Conservation (phyloP, 2,113 vertebrate species). For the Alligator sinensis region DNA sequence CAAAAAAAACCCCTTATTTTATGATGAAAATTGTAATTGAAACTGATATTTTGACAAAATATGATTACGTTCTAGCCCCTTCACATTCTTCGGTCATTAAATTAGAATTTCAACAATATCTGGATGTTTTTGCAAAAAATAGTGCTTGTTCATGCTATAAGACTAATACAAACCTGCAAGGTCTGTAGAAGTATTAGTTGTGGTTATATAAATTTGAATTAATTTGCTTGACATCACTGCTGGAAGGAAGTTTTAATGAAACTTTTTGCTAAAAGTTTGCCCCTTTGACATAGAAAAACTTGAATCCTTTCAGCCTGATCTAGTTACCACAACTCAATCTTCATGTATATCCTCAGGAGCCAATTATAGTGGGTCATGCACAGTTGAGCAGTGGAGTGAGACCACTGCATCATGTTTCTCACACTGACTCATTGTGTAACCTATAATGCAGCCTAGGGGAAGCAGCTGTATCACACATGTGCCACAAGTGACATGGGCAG, state of each 20-base stretch:
- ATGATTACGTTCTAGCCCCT: neutral
- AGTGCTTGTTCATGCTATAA: neutral
- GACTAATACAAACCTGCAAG: rapidly evolving
- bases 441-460: neutral
- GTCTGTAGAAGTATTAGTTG: rapidly evolving
- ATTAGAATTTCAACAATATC: neutral
- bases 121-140: neutral
- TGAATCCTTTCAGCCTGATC: neutral
- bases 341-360: neutral
- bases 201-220: neutral
- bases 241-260: neutral
- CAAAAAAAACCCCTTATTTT: neutral
- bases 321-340: neutral
- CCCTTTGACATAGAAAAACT: neutral
- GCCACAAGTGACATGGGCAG: too few species aligned
- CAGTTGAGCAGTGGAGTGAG: neutral
- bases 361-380: neutral
- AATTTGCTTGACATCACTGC: neutral
- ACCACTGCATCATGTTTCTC: neutral
- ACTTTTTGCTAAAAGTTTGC: neutral
- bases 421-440: neutral
- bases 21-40: neutral
- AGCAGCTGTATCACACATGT: too few species aligned
- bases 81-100: neutral
- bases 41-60: neutral